A percentile compares a stretch with the other conserved stretches of the same genome.
Evolutionary conservation across 2,113 vertebrate species (phyloP).

Genomic region (Raphicerus campestris): DNA sequence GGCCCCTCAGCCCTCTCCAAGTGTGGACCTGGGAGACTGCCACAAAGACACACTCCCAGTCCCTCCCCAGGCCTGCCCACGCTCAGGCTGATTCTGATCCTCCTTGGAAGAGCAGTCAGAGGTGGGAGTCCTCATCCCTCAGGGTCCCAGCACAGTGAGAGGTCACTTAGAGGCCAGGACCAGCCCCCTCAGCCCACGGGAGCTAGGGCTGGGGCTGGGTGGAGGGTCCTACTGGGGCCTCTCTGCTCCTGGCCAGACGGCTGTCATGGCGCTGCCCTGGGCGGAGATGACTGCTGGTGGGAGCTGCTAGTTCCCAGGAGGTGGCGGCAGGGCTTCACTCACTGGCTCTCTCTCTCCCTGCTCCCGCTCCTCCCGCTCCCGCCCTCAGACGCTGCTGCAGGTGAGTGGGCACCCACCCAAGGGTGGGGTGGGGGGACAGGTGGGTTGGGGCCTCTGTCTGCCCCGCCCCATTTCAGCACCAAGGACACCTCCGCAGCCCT

Average conservation of each 20-base stretch:
- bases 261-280: neutral
- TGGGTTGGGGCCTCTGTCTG: neutral
- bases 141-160: neutral
- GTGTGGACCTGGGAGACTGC: too few relatives aligned
- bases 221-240: neutral
- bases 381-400: constrained; percentile 88
- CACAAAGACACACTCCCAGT: neutral
- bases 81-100: neutral
- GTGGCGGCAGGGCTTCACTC: neutral
- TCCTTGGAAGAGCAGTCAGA: neutral
- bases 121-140: neutral
- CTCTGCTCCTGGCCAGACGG: neutral
- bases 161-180: neutral
- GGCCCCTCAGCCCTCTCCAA: neutral
- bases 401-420: constrained; percentile 74
- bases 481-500: constrained; percentile 19
- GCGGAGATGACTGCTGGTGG: neutral
- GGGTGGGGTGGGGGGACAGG: neutral
- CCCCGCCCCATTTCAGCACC: constrained; percentile 40
- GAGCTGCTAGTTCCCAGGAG: neutral
- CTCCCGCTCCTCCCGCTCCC: neutral
- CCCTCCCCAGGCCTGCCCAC: neutral
- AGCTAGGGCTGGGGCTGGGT: neutral
- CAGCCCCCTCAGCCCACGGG: too few relatives aligned
- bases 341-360: constrained; percentile 34